A percentile compares a stretch with the other conserved stretches of the same genome.
These are phyloP conservation scores for Timema podura DNA, from an alignment of 2,888 invertebrate species.

Conservation along the genomic window DNA sequence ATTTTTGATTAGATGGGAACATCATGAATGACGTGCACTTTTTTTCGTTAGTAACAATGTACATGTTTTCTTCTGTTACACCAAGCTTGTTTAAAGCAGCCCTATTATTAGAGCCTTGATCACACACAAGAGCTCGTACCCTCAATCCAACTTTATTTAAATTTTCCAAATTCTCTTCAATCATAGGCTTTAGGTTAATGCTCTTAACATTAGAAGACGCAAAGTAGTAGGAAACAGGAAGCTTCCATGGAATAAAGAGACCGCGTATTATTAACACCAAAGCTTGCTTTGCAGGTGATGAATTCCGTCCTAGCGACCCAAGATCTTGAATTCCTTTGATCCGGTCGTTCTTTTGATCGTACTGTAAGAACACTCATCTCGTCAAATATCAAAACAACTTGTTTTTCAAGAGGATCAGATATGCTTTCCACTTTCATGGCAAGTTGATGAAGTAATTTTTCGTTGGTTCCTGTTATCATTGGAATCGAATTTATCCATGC, in stretches of 20 bases:
- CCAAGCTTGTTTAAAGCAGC: background rate
- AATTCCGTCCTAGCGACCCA: background rate
- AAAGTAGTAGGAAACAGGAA: constrained; percentile 15
- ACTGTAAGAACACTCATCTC: background rate
- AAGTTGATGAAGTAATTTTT: background rate
- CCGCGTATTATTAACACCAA: constrained; percentile 18
- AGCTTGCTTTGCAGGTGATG: background rate
- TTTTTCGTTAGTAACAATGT: too few species aligned
- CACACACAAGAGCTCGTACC: constrained; percentile 20
- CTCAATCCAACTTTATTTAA: constrained; percentile 7
- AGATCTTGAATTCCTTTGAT: background rate
- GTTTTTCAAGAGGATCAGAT: background rate
- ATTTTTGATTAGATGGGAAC: too few species aligned
- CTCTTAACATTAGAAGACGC: constrained; percentile 3
- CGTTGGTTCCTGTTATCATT: background rate
- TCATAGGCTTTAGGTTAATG: background rate
- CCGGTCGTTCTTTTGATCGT: background rate
- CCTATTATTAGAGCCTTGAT: constrained; percentile 18
- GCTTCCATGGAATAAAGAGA: constrained; percentile 10
- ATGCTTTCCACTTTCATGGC: background rate
- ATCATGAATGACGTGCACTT: too few species aligned
- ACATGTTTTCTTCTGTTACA: background rate
- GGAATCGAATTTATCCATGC: background rate
- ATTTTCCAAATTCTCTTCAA: background rate
- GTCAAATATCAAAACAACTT: background rate